These are phyloP conservation scores for Panurus biarmicus DNA, from an alignment of 2,113 vertebrate genomes.

Conservation along the genomic window DNA sequence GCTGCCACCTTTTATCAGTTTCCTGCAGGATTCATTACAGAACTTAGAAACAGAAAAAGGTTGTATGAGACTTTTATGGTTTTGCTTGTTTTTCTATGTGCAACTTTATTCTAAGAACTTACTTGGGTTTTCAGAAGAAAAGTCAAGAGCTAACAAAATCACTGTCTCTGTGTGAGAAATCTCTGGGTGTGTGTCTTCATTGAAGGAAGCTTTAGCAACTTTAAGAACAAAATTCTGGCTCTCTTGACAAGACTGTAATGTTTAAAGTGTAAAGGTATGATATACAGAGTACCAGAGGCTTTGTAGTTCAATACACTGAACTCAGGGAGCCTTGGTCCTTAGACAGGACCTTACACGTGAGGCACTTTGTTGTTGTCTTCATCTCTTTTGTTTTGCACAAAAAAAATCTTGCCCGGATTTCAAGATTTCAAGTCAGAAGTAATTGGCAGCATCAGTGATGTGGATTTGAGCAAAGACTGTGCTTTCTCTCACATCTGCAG, in stretches of 20 bases:
- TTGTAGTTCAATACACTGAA: neutral
- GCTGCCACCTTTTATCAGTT: neutral
- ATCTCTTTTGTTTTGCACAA: neutral
- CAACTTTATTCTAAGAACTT: neutral
- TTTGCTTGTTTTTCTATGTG: neutral
- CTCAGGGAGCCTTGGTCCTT: neutral
- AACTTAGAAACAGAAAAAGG: neutral
- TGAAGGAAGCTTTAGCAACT: neutral
- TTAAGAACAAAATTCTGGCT: neutral
- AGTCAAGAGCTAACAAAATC: neutral
- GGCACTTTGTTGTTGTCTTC: neutral
- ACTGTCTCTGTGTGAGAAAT: neutral
- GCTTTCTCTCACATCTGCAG: neutral
- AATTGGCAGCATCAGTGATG: neutral
- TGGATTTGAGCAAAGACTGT: neutral
- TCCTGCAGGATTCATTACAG: neutral
- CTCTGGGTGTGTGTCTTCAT: neutral
- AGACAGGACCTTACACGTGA: neutral
- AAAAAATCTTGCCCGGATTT: neutral
- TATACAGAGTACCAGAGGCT: fast-evolving
- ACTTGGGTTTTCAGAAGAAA: neutral
- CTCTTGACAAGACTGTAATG: neutral
- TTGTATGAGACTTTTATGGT: neutral
- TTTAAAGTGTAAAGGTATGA: neutral
- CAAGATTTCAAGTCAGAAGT: neutral